These are phyloP conservation scores for Melanotaenia parkinsoni DNA, from an alignment of 2,797 vertebrate genomes.

Conservation along the genomic window DNA sequence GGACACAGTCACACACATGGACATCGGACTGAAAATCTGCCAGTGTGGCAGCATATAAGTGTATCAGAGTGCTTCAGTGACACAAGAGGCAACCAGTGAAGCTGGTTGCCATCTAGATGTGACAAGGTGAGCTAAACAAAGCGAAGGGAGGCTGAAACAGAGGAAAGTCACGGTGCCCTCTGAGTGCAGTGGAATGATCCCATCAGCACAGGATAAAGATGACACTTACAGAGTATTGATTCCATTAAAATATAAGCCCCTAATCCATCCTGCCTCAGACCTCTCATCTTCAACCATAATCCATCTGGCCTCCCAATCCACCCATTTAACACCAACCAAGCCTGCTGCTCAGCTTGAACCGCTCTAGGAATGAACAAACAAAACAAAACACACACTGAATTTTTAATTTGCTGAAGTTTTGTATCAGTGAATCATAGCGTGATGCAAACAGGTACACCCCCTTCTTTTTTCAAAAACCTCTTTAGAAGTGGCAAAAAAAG, in stretches of 20 bases:
- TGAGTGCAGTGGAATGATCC: constrained; percentile 78
- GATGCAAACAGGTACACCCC: not conserved
- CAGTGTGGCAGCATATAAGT: constrained; percentile 1
- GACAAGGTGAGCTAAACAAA: constrained; percentile 66
- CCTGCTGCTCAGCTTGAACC: constrained; percentile 52
- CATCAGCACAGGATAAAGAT: constrained; percentile 78
- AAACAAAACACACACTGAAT: constrained; percentile 64
- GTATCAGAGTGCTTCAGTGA: constrained; percentile 39
- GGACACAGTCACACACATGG: constrained; percentile 41
- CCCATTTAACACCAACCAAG: constrained; percentile 70
- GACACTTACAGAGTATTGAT: constrained; percentile 81
- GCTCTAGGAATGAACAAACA: constrained; percentile 67
- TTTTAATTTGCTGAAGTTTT: constrained; percentile 6
- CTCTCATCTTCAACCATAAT: constrained; percentile 80
- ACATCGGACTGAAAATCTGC: constrained; percentile 50
- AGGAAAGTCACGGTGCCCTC: constrained; percentile 76
- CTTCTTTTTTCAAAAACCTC: not conserved
- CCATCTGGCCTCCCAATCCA: constrained; percentile 75
- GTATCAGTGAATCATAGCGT: not conserved
- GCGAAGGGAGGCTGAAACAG: constrained; percentile 47
- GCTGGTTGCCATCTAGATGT: constrained; percentile 51
- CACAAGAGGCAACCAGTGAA: constrained; percentile 39
- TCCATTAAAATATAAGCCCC: constrained; percentile 78
- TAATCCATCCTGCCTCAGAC: constrained; percentile 79
- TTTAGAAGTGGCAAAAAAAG: no score